Base-by-base conservation (phyloP, 1,140 invertebrate genomes). In the Drosophila subobscura region DNA sequence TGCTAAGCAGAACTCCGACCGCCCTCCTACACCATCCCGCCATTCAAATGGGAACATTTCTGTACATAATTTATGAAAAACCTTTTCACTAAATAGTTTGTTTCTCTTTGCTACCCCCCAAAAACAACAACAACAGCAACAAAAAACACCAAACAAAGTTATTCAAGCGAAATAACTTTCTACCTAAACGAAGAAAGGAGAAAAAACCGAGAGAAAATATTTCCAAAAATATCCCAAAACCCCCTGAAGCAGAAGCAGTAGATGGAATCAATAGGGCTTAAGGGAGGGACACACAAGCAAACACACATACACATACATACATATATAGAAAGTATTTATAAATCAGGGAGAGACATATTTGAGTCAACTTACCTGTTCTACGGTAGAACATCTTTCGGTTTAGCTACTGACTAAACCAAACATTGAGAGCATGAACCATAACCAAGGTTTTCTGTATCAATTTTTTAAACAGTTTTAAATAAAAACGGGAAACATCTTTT, bases 21-120 rank as follows among this genome's bases (percentile, higher is more conserved):
- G 6, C 50, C 27, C 27, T 20, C 5, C 4, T 12, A 7, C 37
- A 37, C n/a, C 50, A 41, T 23, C 59, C 33, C 50, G 27, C 71
- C 59, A 73, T 73, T 73, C 56, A 73, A 74, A 65, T 49, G 45
- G 51, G 20, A 53, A 68, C 22, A 57, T 57, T 47, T n/a, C 52
- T 52, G 52, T 74, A 74, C 70, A 74, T 74, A 74, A 73, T 73
- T 74, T 74, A 73, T 73, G 65, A 65, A 72, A 73, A 64, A 59
- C 42, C 47, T 29, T 65, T 55, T 41, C 42, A 52, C 40, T 47
- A 54, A 44, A 61, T 70, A 70, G 66, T 70, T 73, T 73, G 54
- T n/a, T 40, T 33, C n/a, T 33, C 10, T 4, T 37, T 46, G 22
- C 16, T 23, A 22, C 7, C 16, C 20, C 20, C 3, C 7, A 23